phyloP scores from a whole-genome alignment of 2,797 vertebrate species.

The Trachops cirrhosus region DNA sequence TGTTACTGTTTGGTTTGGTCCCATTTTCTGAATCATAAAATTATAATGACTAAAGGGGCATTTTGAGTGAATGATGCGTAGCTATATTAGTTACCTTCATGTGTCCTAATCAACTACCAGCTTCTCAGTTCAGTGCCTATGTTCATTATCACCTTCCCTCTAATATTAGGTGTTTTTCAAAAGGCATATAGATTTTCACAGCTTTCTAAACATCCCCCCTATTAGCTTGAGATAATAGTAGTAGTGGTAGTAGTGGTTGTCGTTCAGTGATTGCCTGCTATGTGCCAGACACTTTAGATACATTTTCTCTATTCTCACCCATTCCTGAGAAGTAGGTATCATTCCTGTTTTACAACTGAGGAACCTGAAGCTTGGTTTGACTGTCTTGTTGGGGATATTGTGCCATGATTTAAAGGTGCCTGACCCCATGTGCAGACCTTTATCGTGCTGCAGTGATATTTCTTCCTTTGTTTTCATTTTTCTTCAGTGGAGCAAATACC shows the following conservation, averaged over 20 bases:
- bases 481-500: background rate
- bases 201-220: background rate
- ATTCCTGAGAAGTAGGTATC: background rate
- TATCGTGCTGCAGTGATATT: background rate
- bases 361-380: background rate
- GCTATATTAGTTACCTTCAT: background rate
- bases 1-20: background rate
- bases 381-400: background rate
- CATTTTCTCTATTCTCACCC: background rate
- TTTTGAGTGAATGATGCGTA: constrained; percentile 5
- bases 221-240: background rate
- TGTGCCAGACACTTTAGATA: background rate
- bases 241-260: background rate
- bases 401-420: background rate
- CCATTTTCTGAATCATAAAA: background rate
- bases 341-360: background rate
- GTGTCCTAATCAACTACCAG: background rate
- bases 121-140: background rate
- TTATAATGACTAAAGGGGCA: background rate
- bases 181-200: background rate
- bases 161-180: background rate
- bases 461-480: background rate
- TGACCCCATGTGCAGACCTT: background rate
- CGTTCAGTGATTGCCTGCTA: background rate
- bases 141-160: background rate